These are phyloP conservation scores for Sarcophaga bullata DNA, from an alignment of 1,140 invertebrate species.

Conservation along the genomic window DNA sequence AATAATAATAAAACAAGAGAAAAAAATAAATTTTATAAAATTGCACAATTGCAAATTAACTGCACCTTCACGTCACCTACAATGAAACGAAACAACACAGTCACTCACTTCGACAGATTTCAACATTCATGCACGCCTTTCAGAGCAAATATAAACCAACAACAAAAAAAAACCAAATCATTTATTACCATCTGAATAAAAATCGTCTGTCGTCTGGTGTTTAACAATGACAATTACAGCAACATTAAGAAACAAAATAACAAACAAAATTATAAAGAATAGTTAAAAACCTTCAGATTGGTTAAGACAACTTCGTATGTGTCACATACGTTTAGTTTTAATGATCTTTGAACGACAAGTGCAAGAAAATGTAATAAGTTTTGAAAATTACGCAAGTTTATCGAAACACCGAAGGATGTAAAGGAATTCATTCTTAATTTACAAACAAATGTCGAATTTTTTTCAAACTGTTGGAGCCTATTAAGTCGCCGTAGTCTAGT, in stretches of 20 bases:
- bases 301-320: neutral
- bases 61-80: conserved; percentile 33
- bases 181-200: no score
- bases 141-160: neutral
- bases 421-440: neutral
- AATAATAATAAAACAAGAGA: no score
- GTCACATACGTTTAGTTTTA: neutral
- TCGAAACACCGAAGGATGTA: neutral
- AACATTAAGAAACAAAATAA: neutral
- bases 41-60: conserved; percentile 36
- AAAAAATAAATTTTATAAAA: neutral
- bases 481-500: no score
- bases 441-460: no score
- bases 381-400: neutral
- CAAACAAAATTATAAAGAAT: neutral
- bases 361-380: neutral
- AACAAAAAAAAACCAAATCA: no score
- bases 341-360: conserved; percentile 14
- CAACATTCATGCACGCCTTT: conserved; percentile 20
- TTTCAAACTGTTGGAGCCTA: no score
- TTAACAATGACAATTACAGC: neutral
- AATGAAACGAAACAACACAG: neutral
- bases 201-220: no score
- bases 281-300: neutral
- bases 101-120: neutral